Evolutionary conservation across 1,140 invertebrate species (phyloP), one percentile per base, ranked within the genome.

Genomic region (Diachasma alloeum): DNA sequence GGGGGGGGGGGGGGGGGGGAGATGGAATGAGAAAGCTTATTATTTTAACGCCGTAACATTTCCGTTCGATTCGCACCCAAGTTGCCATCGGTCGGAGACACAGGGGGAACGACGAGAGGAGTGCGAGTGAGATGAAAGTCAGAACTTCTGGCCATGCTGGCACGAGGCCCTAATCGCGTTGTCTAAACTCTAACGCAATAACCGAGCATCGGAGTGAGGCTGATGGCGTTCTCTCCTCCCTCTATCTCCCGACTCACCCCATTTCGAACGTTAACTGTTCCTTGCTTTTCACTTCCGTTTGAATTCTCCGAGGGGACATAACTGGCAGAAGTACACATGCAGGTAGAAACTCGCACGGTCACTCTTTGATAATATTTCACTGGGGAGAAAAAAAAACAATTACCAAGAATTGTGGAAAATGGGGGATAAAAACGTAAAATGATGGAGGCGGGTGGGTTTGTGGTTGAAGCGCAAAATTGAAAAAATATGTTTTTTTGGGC

Each of bases 301-400:
- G 74, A 76, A 76, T 76, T 76, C 74, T 76, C 74, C 48, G 31
- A 76, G 74, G 74, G 68, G 17, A 75, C 44, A 59, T 46, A 19
- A 24, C 44, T 13, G 15, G 4, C 31, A 59, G 17, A 59, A 48
- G 46, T 44, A 46, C 70, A 72, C 71, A 72, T 56, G 26, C 24
- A 59, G 68, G 22, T 31, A 69, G 6, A 70, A 31, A 42, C 22
- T 76, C 26, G 74, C 74, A 59, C 36, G 74, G 74, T 76, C 74
- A 76, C 37, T 76, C 67, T 17, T n/a, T 17, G 5, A 37, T 53
- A 76, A 76, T 76, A 71, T 56, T 76, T 76, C 68, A 71, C 48
- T 24, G 4, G 8, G 48, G 67, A 67, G 46, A 48, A 19, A 53
- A 53, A 53, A 53, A 53, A 53, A 53, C 15, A 53, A 53, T 53